Evolutionary conservation across 2,113 vertebrate species (phyloP).

Genomic region (Phaethon lepturus): DNA sequence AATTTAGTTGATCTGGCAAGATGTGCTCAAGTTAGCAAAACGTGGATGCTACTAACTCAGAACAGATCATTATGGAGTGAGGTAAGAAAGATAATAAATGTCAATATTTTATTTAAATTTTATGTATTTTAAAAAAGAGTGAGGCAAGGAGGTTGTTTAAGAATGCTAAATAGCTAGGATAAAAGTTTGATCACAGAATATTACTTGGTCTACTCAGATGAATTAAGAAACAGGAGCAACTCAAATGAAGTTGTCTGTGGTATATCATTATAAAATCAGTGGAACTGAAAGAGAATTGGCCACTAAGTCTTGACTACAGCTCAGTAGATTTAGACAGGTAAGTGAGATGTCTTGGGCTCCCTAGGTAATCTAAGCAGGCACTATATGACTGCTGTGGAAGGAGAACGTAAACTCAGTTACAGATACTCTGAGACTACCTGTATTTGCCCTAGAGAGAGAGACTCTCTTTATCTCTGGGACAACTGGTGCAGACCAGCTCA

Average conservation of each 20-base stretch:
- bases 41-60: slow-evolving; percentile 70
- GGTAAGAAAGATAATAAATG: slow-evolving; percentile 50
- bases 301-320: neutral
- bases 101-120: neutral
- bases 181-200: neutral
- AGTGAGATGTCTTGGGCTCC: neutral
- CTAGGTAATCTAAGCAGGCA: neutral
- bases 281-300: neutral
- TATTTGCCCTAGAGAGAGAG: neutral
- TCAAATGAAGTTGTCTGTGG: neutral
- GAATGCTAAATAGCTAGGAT: neutral
- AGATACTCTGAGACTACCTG: neutral
- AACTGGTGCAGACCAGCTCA: neutral
- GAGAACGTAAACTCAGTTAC: neutral
- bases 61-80: slow-evolving; percentile 64
- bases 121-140: neutral
- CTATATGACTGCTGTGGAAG: neutral
- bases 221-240: neutral
- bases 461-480: neutral
- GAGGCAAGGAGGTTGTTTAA: neutral
- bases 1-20: slow-evolving; percentile 62
- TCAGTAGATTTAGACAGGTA: neutral
- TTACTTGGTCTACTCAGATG: neutral
- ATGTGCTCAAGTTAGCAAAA: slow-evolving; percentile 69
- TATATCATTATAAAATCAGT: neutral